Conservation (phyloP, 2,113 vertebrate species). For the Sterrhoptilus dennistouni region DNA sequence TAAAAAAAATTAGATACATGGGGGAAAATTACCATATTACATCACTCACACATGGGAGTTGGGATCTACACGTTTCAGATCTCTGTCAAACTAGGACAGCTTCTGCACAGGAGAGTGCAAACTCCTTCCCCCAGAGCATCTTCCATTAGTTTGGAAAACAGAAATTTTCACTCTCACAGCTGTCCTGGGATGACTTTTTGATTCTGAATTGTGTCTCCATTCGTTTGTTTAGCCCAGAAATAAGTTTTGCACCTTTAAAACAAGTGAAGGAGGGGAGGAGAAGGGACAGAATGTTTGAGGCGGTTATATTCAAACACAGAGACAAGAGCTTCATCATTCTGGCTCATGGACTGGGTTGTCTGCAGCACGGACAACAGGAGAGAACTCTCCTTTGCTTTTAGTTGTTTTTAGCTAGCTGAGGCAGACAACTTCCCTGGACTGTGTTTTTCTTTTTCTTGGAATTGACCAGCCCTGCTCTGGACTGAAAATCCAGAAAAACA, state of each 20-base stretch:
- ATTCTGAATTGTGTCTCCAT: background rate
- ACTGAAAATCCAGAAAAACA: background rate
- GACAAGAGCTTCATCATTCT: background rate
- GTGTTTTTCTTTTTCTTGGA: background rate
- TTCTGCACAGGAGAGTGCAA: background rate
- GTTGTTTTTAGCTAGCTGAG: background rate
- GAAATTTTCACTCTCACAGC: accelerated
- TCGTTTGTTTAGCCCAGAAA: background rate
- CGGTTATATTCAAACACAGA: background rate
- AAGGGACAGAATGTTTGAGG: background rate
- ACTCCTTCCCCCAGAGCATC: background rate
- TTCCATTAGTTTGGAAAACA: background rate
- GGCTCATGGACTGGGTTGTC: background rate
- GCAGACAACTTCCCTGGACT: background rate
- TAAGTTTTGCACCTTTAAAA: background rate
- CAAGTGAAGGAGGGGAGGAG: background rate
- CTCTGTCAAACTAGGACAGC: background rate
- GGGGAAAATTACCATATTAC: background rate
- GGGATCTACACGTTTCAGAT: background rate
- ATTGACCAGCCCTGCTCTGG: background rate
- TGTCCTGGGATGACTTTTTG: background rate
- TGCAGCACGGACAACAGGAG: background rate
- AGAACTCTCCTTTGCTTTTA: background rate
- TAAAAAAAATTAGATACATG: background rate
- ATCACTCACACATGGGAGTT: background rate